Conservation (phyloP, 2,113 vertebrate species). For the Sardina pilchardus region DNA sequence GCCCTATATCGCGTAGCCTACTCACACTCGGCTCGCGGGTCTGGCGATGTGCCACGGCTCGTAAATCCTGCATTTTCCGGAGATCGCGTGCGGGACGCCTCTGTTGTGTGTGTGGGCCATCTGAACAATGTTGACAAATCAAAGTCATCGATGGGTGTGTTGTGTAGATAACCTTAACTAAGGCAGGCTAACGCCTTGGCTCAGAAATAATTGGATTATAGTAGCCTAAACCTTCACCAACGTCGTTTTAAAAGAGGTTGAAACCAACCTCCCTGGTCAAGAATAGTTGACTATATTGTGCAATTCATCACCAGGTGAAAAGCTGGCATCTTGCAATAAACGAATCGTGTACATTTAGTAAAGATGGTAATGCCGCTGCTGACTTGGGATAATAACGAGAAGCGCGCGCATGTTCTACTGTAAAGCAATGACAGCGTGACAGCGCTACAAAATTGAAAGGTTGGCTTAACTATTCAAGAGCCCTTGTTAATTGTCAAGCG, state of each 20-base stretch:
- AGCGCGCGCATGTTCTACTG: neutral
- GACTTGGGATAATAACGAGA: neutral
- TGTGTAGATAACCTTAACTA: neutral
- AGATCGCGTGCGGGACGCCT: neutral
- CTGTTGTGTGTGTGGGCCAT: neutral
- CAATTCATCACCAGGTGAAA: neutral
- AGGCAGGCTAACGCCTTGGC: neutral
- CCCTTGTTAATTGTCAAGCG: neutral
- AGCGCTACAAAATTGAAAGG: neutral
- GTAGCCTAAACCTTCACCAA: neutral
- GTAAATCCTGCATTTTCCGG: slow-evolving; percentile 11
- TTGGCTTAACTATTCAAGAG: neutral
- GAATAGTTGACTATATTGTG: neutral
- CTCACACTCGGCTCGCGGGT: neutral
- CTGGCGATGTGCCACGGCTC: neutral
- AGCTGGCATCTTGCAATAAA: neutral
- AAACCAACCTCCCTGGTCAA: neutral
- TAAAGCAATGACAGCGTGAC: neutral
- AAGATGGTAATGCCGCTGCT: neutral
- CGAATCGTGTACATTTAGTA: neutral
- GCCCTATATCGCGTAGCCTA: neutral
- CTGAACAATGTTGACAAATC: neutral
- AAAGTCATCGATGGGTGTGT: neutral
- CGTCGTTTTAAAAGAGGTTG: neutral
- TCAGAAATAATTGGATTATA: neutral